Evolutionary conservation across 2,113 vertebrate genomes (phyloP).

Genomic region (Tinamus guttatus): DNA sequence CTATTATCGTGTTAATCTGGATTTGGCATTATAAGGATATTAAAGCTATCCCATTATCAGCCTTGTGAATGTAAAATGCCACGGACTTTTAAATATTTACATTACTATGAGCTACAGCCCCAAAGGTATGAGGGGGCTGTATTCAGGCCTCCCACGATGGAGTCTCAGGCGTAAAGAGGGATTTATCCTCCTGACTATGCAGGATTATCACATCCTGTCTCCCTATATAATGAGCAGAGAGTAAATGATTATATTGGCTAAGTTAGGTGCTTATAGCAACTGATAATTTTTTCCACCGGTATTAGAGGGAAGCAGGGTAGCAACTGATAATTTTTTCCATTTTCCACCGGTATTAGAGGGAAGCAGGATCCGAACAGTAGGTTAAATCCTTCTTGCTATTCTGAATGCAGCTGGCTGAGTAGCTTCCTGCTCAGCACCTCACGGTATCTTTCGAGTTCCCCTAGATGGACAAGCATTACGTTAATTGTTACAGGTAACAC

Average conservation of each 20-base stretch:
- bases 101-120: not conserved
- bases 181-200: constrained; percentile 9
- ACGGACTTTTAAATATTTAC: constrained; percentile 53
- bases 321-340: not conserved
- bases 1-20: constrained; percentile 49
- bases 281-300: not conserved
- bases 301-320: not conserved
- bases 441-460: not conserved
- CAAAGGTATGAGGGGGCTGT: constrained; percentile 17
- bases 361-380: not conserved
- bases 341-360: not conserved
- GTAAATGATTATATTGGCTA: not conserved
- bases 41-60: constrained; percentile 52
- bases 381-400: not conserved
- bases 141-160: not conserved
- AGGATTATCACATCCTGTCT: constrained; percentile 35
- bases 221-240: not conserved
- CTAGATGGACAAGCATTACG: not conserved
- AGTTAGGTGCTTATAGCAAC: not conserved
- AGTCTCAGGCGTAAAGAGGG: not conserved
- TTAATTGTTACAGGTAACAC: not conserved
- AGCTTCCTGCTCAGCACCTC: not conserved
- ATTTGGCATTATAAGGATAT: constrained; percentile 50
- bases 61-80: constrained; percentile 35
- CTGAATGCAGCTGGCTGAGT: not conserved